A percentile compares a stretch with the other conserved stretches of the same genome.
phyloP scores from a whole-genome alignment of 2,888 invertebrate genomes.

The Papilio gigon region DNA sequence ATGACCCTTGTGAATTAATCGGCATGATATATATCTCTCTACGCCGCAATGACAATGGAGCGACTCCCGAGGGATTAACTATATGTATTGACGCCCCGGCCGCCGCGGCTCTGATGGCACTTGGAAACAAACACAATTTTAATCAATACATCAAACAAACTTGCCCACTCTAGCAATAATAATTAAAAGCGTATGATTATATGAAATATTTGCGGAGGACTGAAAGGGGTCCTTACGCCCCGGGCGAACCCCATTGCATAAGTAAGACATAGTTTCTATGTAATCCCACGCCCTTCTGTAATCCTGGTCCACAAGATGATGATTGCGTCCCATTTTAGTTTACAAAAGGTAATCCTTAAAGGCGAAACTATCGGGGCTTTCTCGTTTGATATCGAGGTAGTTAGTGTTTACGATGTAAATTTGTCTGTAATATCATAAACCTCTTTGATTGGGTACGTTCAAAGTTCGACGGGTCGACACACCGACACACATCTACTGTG shows the following conservation, averaged over 20 bases:
- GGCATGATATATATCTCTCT: conserved; percentile 39
- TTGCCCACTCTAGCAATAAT: conserved; percentile 78
- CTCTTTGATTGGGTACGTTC: conserved; percentile 76
- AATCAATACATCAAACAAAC: conserved; percentile 83
- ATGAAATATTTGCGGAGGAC: conserved; percentile 80
- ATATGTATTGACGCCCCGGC: conserved; percentile 65
- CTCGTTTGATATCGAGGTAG: conserved; percentile 63
- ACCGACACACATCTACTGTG: conserved; percentile 49
- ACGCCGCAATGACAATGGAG: conserved; percentile 47
- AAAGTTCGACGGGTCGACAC: conserved; percentile 66
- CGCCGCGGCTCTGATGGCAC: conserved; percentile 60
- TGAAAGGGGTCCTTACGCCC: conserved; percentile 64
- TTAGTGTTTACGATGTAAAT: conserved; percentile 82
- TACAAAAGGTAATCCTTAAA: conserved; percentile 82
- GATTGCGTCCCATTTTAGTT: conserved; percentile 81
- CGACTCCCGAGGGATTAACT: conserved; percentile 56
- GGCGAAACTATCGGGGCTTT: conserved; percentile 76
- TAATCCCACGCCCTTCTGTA: conserved; percentile 68
- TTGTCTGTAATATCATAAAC: conserved; percentile 79
- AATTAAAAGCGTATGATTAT: conserved; percentile 82
- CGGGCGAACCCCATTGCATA: conserved; percentile 61
- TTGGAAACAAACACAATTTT: conserved; percentile 77
- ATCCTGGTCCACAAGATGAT: conserved; percentile 78
- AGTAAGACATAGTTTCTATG: conserved; percentile 57
- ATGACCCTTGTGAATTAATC: conserved; percentile 44